Evolutionary conservation across 2,797 vertebrate species (phyloP), one percentile per base, ranked within the genome.

Genomic region (Natrix natrix): DNA sequence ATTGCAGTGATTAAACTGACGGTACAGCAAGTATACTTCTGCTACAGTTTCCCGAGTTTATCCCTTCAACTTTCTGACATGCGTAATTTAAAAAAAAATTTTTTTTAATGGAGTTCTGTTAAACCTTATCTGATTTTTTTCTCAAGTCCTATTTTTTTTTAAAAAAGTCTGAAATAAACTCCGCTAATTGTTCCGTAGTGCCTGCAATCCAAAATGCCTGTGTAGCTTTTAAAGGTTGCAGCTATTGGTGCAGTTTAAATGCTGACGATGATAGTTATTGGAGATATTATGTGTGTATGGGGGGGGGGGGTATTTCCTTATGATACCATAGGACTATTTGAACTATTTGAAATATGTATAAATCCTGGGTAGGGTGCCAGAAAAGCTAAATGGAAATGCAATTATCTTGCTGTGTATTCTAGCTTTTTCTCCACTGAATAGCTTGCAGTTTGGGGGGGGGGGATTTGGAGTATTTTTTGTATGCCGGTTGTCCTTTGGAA

Each of bases 331-430:
- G 93, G 96, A 90, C 92, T 95, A 94, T 97, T 96, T 96, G 93
- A 97, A 90, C 92, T 95, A 94, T 97, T 96, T 96, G 93, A 97
- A 96, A 95, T 97, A 96, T 95, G 96, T 95, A 96, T 96, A 95
- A 92, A 95, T 78, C 93, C 95, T 95, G 96, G 96, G 14, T 60
- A 5, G 28, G 57, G 28, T 52, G 37, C 54, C 48, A 56, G 37
- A 97, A 94, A 24, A 96, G 94, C 94, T 95, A 92, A 95, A 94
- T 95, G 95, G 96, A 96, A 97, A 97, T 94, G 86, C 88, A 13
- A 54, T 91, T 95, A 95, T 97, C 96, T 96, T 92, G 94, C 96
- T 97, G 96, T 95, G 89, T 96, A 95, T 93, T 94, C 96, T 92
- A 78, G 94, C 92, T 17, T 95, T 96, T 94, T 87, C 92, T 91